Evolutionary conservation across 2,888 invertebrate species (phyloP).

Genomic region (Drosophila ochracea): DNA sequence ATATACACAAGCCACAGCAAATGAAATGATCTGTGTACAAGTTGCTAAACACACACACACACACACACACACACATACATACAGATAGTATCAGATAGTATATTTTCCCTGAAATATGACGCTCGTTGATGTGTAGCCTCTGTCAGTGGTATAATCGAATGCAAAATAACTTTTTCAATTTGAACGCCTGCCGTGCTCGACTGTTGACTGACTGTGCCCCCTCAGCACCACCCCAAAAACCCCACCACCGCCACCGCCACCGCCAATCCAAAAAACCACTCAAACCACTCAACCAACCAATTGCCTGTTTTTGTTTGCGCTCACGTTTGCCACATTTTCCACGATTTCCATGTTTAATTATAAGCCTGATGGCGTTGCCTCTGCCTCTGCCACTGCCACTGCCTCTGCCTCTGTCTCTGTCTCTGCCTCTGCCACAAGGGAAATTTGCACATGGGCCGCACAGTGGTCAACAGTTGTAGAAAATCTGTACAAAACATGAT

Average conservation of each 20-base stretch:
- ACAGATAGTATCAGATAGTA: not conserved
- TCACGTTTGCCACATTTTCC: conserved; percentile 73
- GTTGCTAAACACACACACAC: not conserved
- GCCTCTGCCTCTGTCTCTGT: not conserved
- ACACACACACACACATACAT: not conserved
- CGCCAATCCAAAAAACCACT: not conserved
- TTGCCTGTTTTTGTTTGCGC: conserved; percentile 45
- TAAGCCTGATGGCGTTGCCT: conserved; percentile 56
- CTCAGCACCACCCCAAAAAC: not conserved
- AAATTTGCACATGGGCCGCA: conserved; percentile 62
- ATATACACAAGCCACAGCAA: conserved; percentile 37
- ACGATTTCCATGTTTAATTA: conserved; percentile 78
- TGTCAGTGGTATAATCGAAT: conserved; percentile 69
- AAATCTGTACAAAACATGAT: not conserved
- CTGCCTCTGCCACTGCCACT: conserved; percentile 14
- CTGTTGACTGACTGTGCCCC: conserved; percentile 30
- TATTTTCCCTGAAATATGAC: conserved; percentile 40
- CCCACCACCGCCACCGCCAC: conserved; percentile 14
- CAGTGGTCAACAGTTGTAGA: not conserved
- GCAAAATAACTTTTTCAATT: conserved; percentile 79
- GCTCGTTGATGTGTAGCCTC: conserved; percentile 40
- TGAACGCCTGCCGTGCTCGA: conserved; percentile 47
- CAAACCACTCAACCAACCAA: conserved; percentile 1
- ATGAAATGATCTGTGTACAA: conserved; percentile 61
- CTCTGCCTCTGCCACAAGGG: conserved; percentile 58